Base-by-base conservation (phyloP, 1,140 invertebrate genomes). In the Paramacrobiotus metropolitanus region DNA sequence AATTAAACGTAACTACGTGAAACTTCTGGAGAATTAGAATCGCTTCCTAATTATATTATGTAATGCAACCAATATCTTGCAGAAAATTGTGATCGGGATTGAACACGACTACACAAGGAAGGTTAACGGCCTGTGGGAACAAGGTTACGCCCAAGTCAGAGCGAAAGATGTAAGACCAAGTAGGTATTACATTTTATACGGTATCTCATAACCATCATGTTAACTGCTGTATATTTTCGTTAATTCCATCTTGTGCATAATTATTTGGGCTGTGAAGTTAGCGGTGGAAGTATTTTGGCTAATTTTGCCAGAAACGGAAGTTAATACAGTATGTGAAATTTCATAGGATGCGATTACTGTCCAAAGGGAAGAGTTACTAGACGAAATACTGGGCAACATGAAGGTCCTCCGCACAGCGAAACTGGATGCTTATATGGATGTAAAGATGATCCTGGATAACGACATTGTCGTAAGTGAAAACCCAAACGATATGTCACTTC, bases 311-410 rank as follows among this genome's bases (percentile, higher is more conserved):
- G n/a, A n/a, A n/a, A n/a, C n/a, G n/a, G n/a, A n/a, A n/a, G n/a
- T n/a, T n/a, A n/a, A n/a, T n/a, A n/a, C n/a, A n/a, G n/a, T n/a
- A n/a, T n/a, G n/a, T n/a, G n/a, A n/a, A n/a, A n/a, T 40, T 40
- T 20, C 28, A 9, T 28, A 55, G 48, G 48, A 55, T 24, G 24
- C 15, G 24, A 55, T 55, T 20, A 55, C 28, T 15, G 24, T 28
- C 4, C 48, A 28, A 4, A 15, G 48, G 28, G 48, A 55, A 24
- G 48, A 55, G 24, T 24, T 55, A 24, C 4, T 55, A 24, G 48
- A 55, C 15, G 48, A 55, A 55, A 55, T 55, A 15, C 48, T 55
- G 4, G 28, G 28, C 48, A 55, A 55, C 28, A 55, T 55, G 48
- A 55, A 55, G 28, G 48, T 55, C 24, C 24, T 55, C 4, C 48